Conservation (phyloP, 2,113 vertebrate genomes). For the Gadus macrocephalus region DNA sequence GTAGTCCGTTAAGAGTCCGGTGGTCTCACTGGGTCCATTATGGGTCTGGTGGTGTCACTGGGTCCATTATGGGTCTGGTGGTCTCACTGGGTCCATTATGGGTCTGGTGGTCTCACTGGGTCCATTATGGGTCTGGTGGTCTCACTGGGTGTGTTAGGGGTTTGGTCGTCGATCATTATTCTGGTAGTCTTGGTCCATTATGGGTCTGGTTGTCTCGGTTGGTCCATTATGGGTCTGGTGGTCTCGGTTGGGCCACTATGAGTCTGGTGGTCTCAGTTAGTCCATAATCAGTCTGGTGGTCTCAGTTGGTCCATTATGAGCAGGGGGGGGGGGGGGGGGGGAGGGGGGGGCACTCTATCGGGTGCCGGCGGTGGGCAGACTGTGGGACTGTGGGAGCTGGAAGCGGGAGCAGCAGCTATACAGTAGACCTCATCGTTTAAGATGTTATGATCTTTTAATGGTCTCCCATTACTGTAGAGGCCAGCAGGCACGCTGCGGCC, state of each 20-base stretch:
- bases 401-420: constrained; percentile 54
- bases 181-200: neutral
- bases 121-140: too few species aligned
- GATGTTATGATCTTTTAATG: constrained; percentile 70
- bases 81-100: too few species aligned
- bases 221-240: too few species aligned
- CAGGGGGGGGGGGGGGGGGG: neutral
- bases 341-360: constrained; percentile 17
- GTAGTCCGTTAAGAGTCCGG: too few species aligned
- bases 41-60: too few species aligned
- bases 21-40: too few species aligned
- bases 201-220: too few species aligned
- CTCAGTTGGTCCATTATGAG: constrained; percentile 12
- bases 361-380: too few species aligned
- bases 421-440: constrained; percentile 59
- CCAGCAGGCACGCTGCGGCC: constrained; percentile 39
- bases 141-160: too few species aligned
- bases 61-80: neutral
- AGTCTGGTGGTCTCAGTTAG: neutral
- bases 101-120: too few species aligned
- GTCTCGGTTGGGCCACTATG: too few species aligned
- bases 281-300: neutral
- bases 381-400: constrained; percentile 33
- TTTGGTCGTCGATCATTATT: constrained; percentile 9
- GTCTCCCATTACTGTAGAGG: constrained; percentile 65